Conservation (phyloP, 2,888 invertebrate genomes). For the Branchellion lobata region DNA sequence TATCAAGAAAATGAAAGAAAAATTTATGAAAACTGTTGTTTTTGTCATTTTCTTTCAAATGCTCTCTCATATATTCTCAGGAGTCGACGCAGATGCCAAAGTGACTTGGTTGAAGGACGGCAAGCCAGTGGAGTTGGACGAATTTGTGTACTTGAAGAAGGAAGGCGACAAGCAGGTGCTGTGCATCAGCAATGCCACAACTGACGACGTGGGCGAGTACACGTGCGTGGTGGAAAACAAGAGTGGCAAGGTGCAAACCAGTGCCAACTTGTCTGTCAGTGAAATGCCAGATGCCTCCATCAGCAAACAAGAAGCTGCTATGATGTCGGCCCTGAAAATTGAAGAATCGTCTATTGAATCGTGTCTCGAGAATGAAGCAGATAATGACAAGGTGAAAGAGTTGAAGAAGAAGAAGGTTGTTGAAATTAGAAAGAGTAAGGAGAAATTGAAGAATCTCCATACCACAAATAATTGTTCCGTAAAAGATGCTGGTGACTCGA, state of each 20-base stretch:
- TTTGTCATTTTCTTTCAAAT: too few relatives aligned
- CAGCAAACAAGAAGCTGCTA: background rate
- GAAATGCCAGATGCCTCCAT: background rate
- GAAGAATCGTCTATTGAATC: slow-evolving; percentile 8
- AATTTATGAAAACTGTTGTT: background rate
- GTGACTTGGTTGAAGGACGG: slow-evolving; percentile 33
- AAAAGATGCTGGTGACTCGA: too few relatives aligned
- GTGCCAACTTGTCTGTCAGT: background rate
- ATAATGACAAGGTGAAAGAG: background rate
- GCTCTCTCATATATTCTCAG: background rate
- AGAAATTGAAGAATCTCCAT: background rate
- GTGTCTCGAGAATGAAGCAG: background rate
- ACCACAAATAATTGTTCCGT: background rate
- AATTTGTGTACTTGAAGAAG: slow-evolving; percentile 48
- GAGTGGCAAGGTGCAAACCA: slow-evolving; percentile 21
- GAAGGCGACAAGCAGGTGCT: slow-evolving; percentile 30
- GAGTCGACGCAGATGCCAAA: background rate
- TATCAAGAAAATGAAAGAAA: background rate
- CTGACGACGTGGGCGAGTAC: slow-evolving; percentile 2
- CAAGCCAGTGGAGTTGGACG: slow-evolving; percentile 48
- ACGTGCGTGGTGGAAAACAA: background rate
- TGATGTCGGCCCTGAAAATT: background rate
- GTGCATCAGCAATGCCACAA: slow-evolving; percentile 12
- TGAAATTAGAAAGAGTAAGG: background rate
- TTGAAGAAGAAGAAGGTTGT: background rate